Conservation (phyloP, 2,797 vertebrate genomes). For the Chromobotia macracanthus region DNA sequence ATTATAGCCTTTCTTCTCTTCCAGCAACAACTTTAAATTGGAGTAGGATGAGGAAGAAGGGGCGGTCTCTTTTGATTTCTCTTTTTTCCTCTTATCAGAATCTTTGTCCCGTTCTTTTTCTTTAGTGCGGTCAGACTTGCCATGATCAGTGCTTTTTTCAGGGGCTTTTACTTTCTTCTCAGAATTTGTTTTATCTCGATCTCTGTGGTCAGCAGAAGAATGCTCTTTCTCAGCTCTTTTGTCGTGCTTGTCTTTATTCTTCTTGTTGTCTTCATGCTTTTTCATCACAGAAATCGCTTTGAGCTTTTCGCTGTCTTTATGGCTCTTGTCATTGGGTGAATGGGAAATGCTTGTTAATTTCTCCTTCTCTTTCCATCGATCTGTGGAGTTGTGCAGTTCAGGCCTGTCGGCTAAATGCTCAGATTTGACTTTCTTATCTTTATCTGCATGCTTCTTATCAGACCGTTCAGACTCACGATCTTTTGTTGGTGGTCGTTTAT, state of each 20-base stretch:
- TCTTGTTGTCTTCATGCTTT: constrained; percentile 90
- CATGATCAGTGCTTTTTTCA: constrained; percentile 85
- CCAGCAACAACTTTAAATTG: constrained; percentile 83
- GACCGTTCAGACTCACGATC: constrained; percentile 89
- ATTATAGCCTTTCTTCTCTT: constrained; percentile 84
- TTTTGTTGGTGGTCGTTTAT: constrained; percentile 84
- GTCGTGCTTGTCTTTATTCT: constrained; percentile 88
- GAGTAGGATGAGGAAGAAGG: constrained; percentile 73
- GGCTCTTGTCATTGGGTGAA: constrained; percentile 83
- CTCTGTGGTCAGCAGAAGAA: constrained; percentile 80
- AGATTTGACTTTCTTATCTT: constrained; percentile 89
- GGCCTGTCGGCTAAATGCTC: constrained; percentile 85
- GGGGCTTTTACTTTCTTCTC: constrained; percentile 87
- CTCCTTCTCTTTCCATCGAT: constrained; percentile 84
- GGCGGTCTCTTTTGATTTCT: constrained; percentile 85
- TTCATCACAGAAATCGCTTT: constrained; percentile 79
- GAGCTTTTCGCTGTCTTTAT: constrained; percentile 90
- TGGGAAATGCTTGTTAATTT: constrained; percentile 70
- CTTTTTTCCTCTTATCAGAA: constrained; percentile 87
- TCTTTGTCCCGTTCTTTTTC: constrained; percentile 81
- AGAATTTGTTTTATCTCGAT: constrained; percentile 80
- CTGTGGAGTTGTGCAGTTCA: constrained; percentile 82
- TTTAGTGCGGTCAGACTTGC: constrained; percentile 86
- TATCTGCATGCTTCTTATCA: constrained; percentile 89
- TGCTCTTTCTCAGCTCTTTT: constrained; percentile 89